phyloP scores from a whole-genome alignment of 2,888 invertebrate species.

The Acanthoscelides obtectus region DNA sequence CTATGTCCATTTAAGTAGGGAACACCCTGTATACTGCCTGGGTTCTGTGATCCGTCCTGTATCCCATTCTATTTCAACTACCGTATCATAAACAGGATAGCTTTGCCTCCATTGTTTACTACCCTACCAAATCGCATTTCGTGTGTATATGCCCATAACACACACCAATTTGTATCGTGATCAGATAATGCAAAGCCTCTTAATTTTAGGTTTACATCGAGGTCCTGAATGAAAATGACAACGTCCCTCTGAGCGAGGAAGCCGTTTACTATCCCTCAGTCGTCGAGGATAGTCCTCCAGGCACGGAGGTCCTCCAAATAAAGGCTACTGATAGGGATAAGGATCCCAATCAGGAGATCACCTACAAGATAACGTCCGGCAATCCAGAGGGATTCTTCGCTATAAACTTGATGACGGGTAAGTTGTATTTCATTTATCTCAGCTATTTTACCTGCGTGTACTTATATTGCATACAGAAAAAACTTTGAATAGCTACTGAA shows the following conservation, averaged over 20 bases:
- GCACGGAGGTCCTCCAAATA: slow-evolving; percentile 68
- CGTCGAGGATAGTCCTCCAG: slow-evolving; percentile 72
- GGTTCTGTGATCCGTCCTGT: no score
- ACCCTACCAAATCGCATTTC: no score
- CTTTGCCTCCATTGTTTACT: no score
- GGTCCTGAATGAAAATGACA: slow-evolving; percentile 92
- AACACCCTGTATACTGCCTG: no score
- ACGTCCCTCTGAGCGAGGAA: slow-evolving; percentile 81
- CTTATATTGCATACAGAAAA: no score
- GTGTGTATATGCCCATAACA: no score
- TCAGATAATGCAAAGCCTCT: not conserved
- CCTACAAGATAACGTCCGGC: slow-evolving; percentile 83
- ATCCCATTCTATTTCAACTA: no score
- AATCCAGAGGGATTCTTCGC: slow-evolving; percentile 89
- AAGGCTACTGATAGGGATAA: slow-evolving; percentile 77
- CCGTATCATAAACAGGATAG: no score
- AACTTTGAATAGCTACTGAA: no score
- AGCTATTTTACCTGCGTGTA: no score
- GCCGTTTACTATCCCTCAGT: slow-evolving; percentile 83
- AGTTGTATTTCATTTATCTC: slow-evolving; percentile 26
- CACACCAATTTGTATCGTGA: no score
- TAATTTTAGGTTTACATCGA: slow-evolving; percentile 67
- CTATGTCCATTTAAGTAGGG: no score
- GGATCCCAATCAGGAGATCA: slow-evolving; percentile 60
- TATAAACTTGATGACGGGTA: slow-evolving; percentile 80